Evolutionary conservation across 2,797 vertebrate species (phyloP), one percentile per base, ranked within the genome.

Genomic region (Gymnothorax javanicus): DNA sequence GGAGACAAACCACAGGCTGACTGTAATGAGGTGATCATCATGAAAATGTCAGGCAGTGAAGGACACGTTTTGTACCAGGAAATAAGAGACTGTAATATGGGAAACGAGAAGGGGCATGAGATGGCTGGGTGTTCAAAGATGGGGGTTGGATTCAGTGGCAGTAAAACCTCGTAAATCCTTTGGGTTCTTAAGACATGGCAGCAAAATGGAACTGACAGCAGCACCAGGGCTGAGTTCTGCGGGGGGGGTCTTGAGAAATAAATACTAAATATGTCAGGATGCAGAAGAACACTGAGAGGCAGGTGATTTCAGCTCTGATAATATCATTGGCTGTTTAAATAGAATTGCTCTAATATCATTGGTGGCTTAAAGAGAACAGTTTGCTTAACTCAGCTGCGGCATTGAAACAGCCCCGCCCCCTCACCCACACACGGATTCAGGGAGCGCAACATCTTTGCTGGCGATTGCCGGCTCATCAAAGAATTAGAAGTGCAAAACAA

Each of bases 271-370:
- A 27, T 82, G 77, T 50, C 86, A 83, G 62, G 23, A 67, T 4
- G 77, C 56, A 77, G 77, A 60, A 86, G 79, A 82, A 58, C 50
- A 12, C 69, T 57, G 12, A 9, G 69, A 58, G 52, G 71, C 54
- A 6, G 67, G 43, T 25, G 52, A 71, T 86, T n/a, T 59, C 77
- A 57, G 79, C 43, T 13, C 85, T 77, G 85, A 79, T 50, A 50
- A 94, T 92, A 96, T 95, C 94, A 93, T 90, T 90, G 92, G 94
- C 94, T 95, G 95, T 96, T 95, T 95, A 95, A 93, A 89, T 84
- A 94, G 91, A 43, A 43, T 43, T 43, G 33, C 33, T 43, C 33
- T 50, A 50, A 94, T 92, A 96, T 95, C 94, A 93, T 90, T 90
- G 92, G 94, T 94, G 95, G 95, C 95, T 95, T 95, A 95, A 93